Evolutionary conservation across 2,797 vertebrate species (phyloP).

Genomic region (Acanthiza pusilla): DNA sequence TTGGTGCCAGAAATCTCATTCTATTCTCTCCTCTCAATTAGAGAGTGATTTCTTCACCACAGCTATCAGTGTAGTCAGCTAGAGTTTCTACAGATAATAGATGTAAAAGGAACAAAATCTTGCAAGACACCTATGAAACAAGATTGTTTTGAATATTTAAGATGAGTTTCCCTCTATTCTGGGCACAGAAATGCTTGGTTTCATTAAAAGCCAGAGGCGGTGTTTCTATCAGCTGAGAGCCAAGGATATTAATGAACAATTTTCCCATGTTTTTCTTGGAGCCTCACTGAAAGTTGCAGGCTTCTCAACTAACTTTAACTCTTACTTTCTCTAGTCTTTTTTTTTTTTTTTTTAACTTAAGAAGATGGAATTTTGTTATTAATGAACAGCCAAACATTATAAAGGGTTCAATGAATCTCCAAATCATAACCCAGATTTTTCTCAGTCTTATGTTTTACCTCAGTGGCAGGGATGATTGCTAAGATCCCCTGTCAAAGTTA

Average conservation of each 20-base stretch:
- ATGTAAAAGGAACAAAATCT: neutral
- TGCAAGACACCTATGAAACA: neutral
- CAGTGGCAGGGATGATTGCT: neutral
- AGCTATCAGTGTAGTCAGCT: neutral
- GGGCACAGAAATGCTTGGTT: neutral
- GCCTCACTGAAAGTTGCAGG: neutral
- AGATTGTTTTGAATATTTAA: neutral
- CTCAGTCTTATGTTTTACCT: neutral
- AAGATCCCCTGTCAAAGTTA: neutral
- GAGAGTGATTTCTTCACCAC: neutral
- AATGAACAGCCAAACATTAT: neutral
- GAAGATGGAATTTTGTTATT: neutral
- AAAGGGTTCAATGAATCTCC: neutral
- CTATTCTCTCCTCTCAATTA: neutral
- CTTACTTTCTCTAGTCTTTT: neutral
- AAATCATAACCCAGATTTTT: neutral
- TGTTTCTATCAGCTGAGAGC: neutral
- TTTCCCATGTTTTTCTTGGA: neutral
- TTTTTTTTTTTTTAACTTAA: neutral
- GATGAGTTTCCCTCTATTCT: neutral
- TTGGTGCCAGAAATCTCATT: neutral
- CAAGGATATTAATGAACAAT: neutral
- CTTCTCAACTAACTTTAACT: neutral
- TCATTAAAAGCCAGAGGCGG: neutral
- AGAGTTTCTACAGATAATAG: neutral